Conservation (phyloP, 1,140 invertebrate species). For the Zeugodacus cucurbitae region DNA sequence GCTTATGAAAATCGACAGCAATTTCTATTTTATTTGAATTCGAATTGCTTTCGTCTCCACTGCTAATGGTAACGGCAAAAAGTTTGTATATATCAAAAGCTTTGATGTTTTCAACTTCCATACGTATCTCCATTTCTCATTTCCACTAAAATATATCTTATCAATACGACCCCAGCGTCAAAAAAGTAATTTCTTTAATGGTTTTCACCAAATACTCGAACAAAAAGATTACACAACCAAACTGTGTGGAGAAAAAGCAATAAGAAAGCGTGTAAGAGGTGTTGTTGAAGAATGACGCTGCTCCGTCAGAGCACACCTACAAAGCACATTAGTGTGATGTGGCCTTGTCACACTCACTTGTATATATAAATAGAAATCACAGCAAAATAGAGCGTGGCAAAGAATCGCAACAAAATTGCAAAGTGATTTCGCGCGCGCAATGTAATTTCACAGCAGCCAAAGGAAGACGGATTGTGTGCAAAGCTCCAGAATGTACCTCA, state of each 20-base stretch:
- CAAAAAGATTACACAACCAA: neutral
- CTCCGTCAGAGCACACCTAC: neutral
- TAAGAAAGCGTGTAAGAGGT: neutral
- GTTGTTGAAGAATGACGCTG: neutral
- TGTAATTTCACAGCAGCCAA: neutral
- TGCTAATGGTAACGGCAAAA: neutral
- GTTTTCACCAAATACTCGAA: constrained; percentile 11
- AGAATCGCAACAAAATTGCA: constrained; percentile 3
- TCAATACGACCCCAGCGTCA: neutral
- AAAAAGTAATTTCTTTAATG: constrained; percentile 36
- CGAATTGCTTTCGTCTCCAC: neutral
- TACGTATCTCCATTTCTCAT: neutral
- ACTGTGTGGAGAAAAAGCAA: neutral
- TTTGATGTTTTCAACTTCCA: neutral
- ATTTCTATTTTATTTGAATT: constrained; percentile 25
- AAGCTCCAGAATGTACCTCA: neutral
- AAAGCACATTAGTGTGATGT: neutral
- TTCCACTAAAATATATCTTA: neutral
- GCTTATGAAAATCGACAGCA: constrained; percentile 39
- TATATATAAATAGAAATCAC: neutral
- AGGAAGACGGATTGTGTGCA: neutral
- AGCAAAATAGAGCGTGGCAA: neutral
- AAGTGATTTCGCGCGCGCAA: neutral
- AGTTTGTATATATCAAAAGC: neutral
- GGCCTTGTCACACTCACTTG: neutral